These are phyloP conservation scores for Strix uralensis DNA, from an alignment of 2,113 vertebrate genomes.

Conservation along the genomic window DNA sequence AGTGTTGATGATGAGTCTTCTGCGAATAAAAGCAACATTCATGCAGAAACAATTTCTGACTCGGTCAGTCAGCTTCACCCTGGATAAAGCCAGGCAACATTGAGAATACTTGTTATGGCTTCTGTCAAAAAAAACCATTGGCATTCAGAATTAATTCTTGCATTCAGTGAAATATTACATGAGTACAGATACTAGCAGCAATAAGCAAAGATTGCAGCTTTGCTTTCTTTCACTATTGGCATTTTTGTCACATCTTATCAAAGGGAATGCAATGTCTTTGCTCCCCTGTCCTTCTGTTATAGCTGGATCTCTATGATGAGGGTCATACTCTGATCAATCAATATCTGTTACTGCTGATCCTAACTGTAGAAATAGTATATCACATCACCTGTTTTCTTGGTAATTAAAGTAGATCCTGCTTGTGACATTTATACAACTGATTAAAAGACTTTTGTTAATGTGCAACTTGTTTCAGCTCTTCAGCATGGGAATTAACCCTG, in stretches of 20 bases:
- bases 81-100: not conserved
- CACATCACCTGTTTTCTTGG: not conserved
- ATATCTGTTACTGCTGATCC: not conserved
- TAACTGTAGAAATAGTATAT: not conserved
- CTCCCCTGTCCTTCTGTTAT: not conserved
- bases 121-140: not conserved
- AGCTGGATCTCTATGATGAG: not conserved
- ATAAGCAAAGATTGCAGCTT: not conserved
- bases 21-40: not conserved
- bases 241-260: not conserved
- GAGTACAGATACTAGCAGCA: not conserved
- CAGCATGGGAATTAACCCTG: not conserved
- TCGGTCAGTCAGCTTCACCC: not conserved
- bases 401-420: not conserved
- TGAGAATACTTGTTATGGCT: not conserved
- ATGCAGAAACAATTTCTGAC: slow-evolving; percentile 2
- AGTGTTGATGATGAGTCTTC: not conserved
- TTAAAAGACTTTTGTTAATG: not conserved
- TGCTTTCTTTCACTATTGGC: not conserved
- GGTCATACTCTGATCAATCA: not conserved
- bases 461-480: not conserved
- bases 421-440: not conserved
- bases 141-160: not conserved
- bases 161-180: not conserved
- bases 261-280: not conserved